Evolutionary conservation across 2,797 vertebrate species (phyloP).

Genomic region (Acanthurus tractus): DNA sequence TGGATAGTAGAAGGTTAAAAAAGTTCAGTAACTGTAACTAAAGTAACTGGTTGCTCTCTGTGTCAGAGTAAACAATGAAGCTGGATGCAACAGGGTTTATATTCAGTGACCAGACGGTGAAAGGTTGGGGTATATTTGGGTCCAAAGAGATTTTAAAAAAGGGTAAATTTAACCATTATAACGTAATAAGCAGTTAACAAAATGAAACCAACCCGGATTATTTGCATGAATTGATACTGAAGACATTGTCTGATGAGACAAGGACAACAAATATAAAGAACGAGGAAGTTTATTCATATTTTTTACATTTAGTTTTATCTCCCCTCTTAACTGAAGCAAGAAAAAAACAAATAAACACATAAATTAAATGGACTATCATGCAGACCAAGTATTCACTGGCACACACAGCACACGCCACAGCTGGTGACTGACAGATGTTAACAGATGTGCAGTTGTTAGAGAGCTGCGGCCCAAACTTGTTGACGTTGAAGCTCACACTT

Average conservation of each 20-base stretch:
- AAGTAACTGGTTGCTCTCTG: neutral
- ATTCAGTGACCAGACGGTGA: neutral
- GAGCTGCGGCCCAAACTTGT: conserved; percentile 11
- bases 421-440: neutral
- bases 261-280: neutral
- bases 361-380: neutral
- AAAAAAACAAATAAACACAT: too few relatives aligned
- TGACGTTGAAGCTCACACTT: conserved; percentile 22
- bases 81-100: neutral
- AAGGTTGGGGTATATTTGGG: neutral
- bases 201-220: neutral
- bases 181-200: too few relatives aligned
- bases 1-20: too few relatives aligned
- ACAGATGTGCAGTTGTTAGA: neutral
- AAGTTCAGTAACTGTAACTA: too few relatives aligned
- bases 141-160: neutral
- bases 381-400: neutral
- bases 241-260: neutral
- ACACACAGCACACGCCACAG: neutral
- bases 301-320: neutral
- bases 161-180: too few relatives aligned
- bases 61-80: too few relatives aligned
- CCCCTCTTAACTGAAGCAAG: too few relatives aligned
- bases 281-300: neutral
- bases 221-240: neutral